These are phyloP conservation scores for Camelus bactrianus DNA, from an alignment of 2,113 vertebrate genomes.

Conservation along the genomic window DNA sequence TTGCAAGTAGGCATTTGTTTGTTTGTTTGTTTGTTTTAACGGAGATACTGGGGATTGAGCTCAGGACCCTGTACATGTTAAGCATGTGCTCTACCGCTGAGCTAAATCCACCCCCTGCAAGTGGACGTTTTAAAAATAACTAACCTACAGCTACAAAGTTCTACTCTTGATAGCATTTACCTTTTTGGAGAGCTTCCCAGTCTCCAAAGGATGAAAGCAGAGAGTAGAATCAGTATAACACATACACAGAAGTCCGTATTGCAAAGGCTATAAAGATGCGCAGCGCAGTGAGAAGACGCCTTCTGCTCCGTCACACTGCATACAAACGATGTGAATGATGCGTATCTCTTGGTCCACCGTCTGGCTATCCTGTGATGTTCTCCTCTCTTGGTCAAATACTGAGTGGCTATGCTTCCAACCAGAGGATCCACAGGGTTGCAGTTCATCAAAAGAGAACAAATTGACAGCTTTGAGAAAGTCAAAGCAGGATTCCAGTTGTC, in stretches of 20 bases:
- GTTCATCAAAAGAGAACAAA: neutral
- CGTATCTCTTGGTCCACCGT: constrained; percentile 96
- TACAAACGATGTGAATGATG: constrained; percentile 88
- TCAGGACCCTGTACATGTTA: too few relatives aligned
- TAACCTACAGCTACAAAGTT: too few relatives aligned
- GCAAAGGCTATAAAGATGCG: constrained; percentile 96
- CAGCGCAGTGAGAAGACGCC: constrained; percentile 92
- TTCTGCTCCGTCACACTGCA: constrained; percentile 89
- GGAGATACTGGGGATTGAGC: too few relatives aligned
- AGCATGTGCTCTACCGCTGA: too few relatives aligned
- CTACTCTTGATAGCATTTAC: too few relatives aligned
- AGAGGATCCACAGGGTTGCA: constrained; percentile 89
- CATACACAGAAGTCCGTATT: constrained; percentile 95
- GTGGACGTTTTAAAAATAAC: too few relatives aligned
- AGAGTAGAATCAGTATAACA: constrained; percentile 87
- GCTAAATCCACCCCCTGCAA: too few relatives aligned
- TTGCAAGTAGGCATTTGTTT: too few relatives aligned
- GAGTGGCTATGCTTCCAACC: constrained; percentile 95
- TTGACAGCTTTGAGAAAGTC: neutral
- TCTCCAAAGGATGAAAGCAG: too few relatives aligned
- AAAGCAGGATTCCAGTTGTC: neutral
- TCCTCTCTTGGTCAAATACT: constrained; percentile 96
- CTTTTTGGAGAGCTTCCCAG: too few relatives aligned
- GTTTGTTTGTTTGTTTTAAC: too few relatives aligned
- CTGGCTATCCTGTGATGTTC: constrained; percentile 96